phyloP scores from a whole-genome alignment of 2,888 invertebrate genomes.

The Gymnoscelis rufifasciata region DNA sequence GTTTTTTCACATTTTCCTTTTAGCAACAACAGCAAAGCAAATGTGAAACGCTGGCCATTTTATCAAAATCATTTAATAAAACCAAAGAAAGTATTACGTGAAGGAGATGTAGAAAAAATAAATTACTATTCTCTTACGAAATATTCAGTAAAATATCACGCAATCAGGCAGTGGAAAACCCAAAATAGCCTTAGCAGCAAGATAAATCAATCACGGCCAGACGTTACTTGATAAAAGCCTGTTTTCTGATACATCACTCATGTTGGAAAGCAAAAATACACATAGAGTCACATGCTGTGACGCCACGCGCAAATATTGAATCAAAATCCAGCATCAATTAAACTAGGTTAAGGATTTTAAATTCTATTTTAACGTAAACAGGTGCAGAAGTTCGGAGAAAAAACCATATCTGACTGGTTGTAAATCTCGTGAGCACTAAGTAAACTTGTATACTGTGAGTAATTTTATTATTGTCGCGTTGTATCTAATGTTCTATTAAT shows the following conservation, averaged over 20 bases:
- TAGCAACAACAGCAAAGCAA: no score
- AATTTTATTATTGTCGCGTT: slow-evolving; percentile 16
- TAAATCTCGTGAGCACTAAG: slow-evolving; percentile 5
- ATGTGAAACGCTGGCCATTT: no score
- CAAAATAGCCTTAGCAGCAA: slow-evolving; percentile 43
- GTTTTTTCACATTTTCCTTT: no score
- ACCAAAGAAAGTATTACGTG: no score
- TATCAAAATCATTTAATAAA: no score
- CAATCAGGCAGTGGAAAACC: slow-evolving; percentile 31
- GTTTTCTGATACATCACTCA: slow-evolving; percentile 48
- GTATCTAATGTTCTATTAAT: slow-evolving; percentile 9
- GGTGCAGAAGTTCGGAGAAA: slow-evolving; percentile 18
- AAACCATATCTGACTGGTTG: slow-evolving; percentile 11
- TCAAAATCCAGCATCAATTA: slow-evolving; percentile 35
- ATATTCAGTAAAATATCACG: slow-evolving; percentile 26
- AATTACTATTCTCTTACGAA: slow-evolving; percentile 4
- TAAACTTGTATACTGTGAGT: slow-evolving; percentile 8
- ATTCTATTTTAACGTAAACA: slow-evolving; percentile 23
- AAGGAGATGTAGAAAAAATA: no score
- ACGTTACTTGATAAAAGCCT: slow-evolving; percentile 50
- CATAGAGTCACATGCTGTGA: slow-evolving; percentile 59
- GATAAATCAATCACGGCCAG: slow-evolving; percentile 70
- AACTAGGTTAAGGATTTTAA: slow-evolving; percentile 45
- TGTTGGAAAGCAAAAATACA: slow-evolving; percentile 39
- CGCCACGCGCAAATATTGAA: slow-evolving; percentile 49